A percentile compares a stretch with the other conserved stretches of the same genome.
Conservation (phyloP, 2,888 invertebrate species). For the Drosophila meridiana region DNA sequence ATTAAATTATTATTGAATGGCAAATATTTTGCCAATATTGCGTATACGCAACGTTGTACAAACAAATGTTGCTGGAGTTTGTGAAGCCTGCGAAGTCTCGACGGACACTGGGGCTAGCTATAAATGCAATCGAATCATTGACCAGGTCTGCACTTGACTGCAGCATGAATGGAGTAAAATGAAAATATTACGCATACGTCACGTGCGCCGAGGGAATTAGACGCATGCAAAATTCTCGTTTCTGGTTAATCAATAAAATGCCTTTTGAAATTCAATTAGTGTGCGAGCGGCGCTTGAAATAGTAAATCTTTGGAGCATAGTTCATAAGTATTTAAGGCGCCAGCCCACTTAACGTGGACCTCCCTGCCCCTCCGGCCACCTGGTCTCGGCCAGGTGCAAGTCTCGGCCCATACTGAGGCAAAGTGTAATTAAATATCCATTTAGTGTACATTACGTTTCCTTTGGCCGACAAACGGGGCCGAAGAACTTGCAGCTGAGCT, state of each 20-base stretch:
- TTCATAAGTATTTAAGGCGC: slow-evolving; percentile 42
- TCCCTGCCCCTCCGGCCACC: slow-evolving; percentile 11
- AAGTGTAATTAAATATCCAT: slow-evolving; percentile 79
- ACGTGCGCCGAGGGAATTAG: slow-evolving; percentile 1
- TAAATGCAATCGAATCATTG: slow-evolving; percentile 11
- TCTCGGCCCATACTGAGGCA: slow-evolving; percentile 19
- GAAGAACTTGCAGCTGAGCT: slow-evolving; percentile 52
- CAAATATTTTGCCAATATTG: slow-evolving; percentile 17
- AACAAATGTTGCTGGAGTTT: background rate
- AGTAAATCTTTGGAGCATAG: slow-evolving; percentile 41
- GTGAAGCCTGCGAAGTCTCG: slow-evolving; percentile 9
- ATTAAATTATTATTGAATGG: slow-evolving; percentile 35
- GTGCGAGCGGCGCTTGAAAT: background rate
- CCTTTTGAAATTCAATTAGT: slow-evolving; percentile 28
- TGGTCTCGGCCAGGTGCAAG: slow-evolving; percentile 39
- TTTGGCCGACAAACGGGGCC: slow-evolving; percentile 50
- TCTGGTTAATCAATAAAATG: slow-evolving; percentile 21
- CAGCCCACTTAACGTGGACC: slow-evolving; percentile 15
- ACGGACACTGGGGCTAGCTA: slow-evolving; percentile 20
- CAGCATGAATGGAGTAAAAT: slow-evolving; percentile 19
- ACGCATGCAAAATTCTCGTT: background rate
- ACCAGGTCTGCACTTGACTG: too few relatives aligned
- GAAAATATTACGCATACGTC: slow-evolving; percentile 27
- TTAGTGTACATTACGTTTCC: slow-evolving; percentile 80
- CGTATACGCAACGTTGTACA: slow-evolving; percentile 42